Percentiles rank a stretch among this genome's conserved stretches.
Conservation (phyloP, 2,888 invertebrate species). For the Cremastinae sp. region DNA sequence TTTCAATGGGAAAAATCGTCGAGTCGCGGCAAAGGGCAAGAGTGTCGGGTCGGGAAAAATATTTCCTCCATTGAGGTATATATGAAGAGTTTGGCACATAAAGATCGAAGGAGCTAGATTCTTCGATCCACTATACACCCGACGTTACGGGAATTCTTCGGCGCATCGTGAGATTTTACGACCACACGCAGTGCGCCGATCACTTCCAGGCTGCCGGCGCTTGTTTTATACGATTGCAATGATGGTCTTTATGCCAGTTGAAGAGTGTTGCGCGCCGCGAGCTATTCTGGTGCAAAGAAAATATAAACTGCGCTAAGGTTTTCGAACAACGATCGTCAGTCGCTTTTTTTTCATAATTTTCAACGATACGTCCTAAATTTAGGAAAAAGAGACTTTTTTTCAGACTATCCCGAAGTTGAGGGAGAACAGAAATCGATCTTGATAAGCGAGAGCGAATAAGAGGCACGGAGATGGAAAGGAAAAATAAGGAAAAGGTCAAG, state of each 20-base stretch:
- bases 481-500: constrained; percentile 50
- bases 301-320: background rate
- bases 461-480: constrained; percentile 14
- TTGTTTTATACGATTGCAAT: constrained; percentile 33
- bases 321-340: background rate
- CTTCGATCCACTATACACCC: constrained; percentile 29
- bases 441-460: background rate
- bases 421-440: background rate
- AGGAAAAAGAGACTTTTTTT: background rate
- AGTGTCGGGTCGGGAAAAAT: constrained; percentile 13
- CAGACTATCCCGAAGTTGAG: background rate
- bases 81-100: constrained; percentile 62
- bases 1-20: too few relatives aligned
- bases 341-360: background rate
- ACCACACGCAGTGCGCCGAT: constrained; percentile 55
- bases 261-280: background rate
- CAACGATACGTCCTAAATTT: background rate
- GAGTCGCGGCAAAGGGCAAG: constrained; percentile 9
- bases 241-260: background rate
- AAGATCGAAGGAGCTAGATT: constrained; percentile 38
- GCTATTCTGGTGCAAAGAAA: background rate
- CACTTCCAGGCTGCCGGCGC: background rate
- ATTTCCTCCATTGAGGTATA: constrained; percentile 69
- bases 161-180: constrained; percentile 66
- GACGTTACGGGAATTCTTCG: constrained; percentile 38